These are phyloP conservation scores for Agonopterix arenella DNA, from an alignment of 2,888 invertebrate species.

Conservation along the genomic window DNA sequence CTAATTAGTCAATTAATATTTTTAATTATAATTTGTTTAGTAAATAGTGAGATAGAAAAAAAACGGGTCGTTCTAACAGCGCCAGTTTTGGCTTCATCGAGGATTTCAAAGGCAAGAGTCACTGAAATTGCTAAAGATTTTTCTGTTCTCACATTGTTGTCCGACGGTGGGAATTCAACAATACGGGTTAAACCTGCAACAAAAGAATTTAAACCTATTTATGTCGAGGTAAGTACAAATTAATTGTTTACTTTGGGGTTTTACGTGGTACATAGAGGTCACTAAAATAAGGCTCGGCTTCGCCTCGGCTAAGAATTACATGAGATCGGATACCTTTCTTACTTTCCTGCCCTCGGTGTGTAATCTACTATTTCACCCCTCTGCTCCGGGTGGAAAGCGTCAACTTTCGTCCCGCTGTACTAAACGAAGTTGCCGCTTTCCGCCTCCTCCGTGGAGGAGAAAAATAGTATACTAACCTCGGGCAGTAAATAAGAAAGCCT, in stretches of 20 bases:
- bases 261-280: no score
- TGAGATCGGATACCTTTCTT: no score
- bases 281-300: no score
- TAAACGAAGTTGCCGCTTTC: no score
- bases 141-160: conserved; percentile 44
- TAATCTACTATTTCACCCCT: no score
- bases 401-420: no score
- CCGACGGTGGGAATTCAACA: conserved; percentile 22
- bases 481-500: no score
- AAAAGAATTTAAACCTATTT: conserved; percentile 35
- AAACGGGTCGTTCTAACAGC: conserved; percentile 31
- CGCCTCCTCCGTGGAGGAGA: no score
- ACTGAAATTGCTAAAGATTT: conserved; percentile 58
- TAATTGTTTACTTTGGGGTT: not conserved
- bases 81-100: conserved; percentile 47
- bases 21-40: conserved; percentile 5
- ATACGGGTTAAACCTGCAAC: conserved; percentile 11
- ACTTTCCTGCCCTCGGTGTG: no score
- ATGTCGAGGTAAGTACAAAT: conserved; percentile 48
- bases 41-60: conserved; percentile 15
- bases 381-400: no score
- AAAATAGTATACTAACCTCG: no score
- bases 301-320: no score
- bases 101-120: conserved; percentile 26
- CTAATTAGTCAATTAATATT: conserved; percentile 3